Evolutionary conservation across 2,113 vertebrate genomes (phyloP), one percentile per base, ranked within the genome.

Genomic region (Oreotrochilus melanogaster): DNA sequence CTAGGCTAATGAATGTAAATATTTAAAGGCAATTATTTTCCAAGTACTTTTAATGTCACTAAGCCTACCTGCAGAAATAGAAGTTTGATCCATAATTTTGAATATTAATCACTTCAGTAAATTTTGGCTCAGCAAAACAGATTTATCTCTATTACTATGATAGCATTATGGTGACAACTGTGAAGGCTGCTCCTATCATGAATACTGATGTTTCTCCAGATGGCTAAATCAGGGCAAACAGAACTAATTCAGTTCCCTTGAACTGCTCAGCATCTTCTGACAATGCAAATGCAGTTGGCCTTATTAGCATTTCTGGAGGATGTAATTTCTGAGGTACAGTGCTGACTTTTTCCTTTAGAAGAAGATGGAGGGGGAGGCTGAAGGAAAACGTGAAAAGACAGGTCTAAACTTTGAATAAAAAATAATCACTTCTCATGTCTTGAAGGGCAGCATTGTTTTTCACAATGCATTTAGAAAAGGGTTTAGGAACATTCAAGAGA

Each of bases 191-290:
- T 86, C 25, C 33, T 93, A 19, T 61, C 27, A 27, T 70, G 76
- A 95, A 78, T 72, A n/a, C 51, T 89, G 24, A 31, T 60, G 30
- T 92, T 94, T 95, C 76, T 86, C 48, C 65, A 78, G 47, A 69
- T 75, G 64, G 33, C 87, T 83, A n/a, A 95, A 73, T 72, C 51
- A 54, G 47, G 65, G 42, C 72, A 78, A 81, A 78, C 28, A 45
- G 51, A 62, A 51, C 39, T 57, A 33, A 43, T 48, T 45, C 56
- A 67, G 27, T 33, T 58, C 80, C 78, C 64, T 92, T 47, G n/a
- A 88, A 70, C 31, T 24, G 35, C 21, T 70, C 47, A 43, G 33
- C 56, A 9, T 61, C 53, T 91, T 88, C 67, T 84, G 75, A 70
- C 62, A 78, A 5, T 39, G 73, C 45, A 71, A 57, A 57, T 1